These are phyloP conservation scores for Phrynocephalus forsythii DNA, from an alignment of 2,797 vertebrate species.

Conservation along the genomic window DNA sequence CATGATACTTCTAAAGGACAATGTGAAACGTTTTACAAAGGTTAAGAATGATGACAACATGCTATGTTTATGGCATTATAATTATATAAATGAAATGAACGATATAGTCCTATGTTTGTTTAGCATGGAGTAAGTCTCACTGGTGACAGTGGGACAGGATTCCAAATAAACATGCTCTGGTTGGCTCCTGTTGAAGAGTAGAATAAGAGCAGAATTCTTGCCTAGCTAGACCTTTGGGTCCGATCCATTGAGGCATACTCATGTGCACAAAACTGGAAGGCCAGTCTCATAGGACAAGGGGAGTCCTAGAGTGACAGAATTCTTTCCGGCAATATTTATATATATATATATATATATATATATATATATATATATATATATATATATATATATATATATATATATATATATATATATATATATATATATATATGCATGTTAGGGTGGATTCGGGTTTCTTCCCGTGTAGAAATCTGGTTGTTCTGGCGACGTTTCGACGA, in stretches of 20 bases:
- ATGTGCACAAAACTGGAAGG: not conserved
- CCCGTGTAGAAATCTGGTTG: no score
- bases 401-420: no score
- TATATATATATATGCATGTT: no score
- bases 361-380: no score
- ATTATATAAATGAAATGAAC: slow-evolving; percentile 36
- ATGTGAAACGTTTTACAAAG: slow-evolving; percentile 31
- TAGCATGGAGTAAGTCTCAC: not conserved
- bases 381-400: no score
- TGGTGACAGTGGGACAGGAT: not conserved
- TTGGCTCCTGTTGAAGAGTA: no score
- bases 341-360: no score
- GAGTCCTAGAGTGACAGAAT: slow-evolving; percentile 41
- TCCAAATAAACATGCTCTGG: not conserved
- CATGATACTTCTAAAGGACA: slow-evolving; percentile 37
- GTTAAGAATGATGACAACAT: slow-evolving; percentile 41
- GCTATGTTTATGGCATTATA: slow-evolving; percentile 34
- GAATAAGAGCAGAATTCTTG: slow-evolving; percentile 24
- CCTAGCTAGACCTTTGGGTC: not conserved
- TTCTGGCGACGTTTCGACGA: no score
- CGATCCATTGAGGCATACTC: not conserved
- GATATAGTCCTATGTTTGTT: not conserved
- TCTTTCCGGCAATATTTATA: slow-evolving; percentile 45
- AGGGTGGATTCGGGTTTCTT: no score
- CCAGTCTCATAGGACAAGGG: slow-evolving; percentile 47